Conservation (phyloP, 2,888 invertebrate genomes). For the Conus canariensis region DNA sequence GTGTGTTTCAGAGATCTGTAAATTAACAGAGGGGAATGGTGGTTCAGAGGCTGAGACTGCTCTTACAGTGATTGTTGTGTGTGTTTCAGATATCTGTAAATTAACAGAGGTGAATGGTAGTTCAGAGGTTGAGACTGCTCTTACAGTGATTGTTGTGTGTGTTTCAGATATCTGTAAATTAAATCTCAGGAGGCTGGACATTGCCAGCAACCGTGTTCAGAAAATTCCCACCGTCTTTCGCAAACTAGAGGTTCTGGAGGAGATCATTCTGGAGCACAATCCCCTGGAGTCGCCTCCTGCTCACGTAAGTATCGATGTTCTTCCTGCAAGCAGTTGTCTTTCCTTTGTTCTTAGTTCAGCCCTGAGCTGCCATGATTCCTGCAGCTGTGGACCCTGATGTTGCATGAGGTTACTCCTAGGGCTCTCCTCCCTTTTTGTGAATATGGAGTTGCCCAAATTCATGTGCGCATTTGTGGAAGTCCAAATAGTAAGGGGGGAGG, state of each 20-base stretch:
- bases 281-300: conserved; percentile 95
- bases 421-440: too few species aligned
- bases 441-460: too few species aligned
- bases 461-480: too few species aligned
- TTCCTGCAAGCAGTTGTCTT: not conserved
- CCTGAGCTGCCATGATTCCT: too few species aligned
- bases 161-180: conserved; percentile 91
- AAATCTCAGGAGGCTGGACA: conserved; percentile 90
- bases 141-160: too few species aligned
- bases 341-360: too few species aligned
- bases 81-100: conserved; percentile 89
- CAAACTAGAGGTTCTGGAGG: conserved; percentile 90
- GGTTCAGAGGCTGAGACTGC: too few species aligned
- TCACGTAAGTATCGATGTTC: conserved; percentile 84
- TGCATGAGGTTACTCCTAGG: too few species aligned
- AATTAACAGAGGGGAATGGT: conserved; percentile 81
- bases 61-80: too few species aligned
- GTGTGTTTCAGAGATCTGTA: conserved; percentile 87
- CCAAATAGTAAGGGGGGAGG: too few species aligned
- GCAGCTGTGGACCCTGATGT: too few species aligned
- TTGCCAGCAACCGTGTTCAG: conserved; percentile 94
- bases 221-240: conserved; percentile 92
- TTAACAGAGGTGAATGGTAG: conserved; percentile 79
- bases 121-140: too few species aligned
- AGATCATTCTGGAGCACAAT: conserved; percentile 91